phyloP scores from a whole-genome alignment of 2,888 invertebrate genomes.

The Seira musarum region DNA sequence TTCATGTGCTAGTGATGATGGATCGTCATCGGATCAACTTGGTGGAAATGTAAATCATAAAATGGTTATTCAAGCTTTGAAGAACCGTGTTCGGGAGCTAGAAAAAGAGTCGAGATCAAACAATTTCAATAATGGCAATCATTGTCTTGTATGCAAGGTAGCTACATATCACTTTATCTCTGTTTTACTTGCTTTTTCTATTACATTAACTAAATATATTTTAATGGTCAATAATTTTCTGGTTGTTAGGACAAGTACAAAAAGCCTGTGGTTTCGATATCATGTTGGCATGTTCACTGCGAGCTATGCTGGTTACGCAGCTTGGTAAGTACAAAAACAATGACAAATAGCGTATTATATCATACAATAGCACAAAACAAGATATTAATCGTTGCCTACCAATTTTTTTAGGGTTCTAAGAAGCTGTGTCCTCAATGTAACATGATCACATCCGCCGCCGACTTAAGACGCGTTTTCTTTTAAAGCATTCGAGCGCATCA shows the following conservation, averaged over 20 bases:
- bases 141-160: constrained; percentile 92
- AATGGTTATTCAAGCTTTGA: constrained; percentile 80
- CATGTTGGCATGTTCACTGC: constrained; percentile 98
- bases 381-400: constrained; percentile 14
- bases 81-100: constrained; percentile 83
- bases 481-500: constrained; percentile 73
- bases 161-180: constrained; percentile 69
- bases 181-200: not conserved
- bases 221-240: constrained; percentile 28
- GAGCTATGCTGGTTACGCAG: constrained; percentile 86
- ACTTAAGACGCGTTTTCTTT: constrained; percentile 91
- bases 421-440: constrained; percentile 96
- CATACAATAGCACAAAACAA: no score
- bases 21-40: constrained; percentile 50
- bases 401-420: constrained; percentile 81
- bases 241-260: constrained; percentile 81
- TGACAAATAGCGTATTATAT: no score
- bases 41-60: constrained; percentile 63
- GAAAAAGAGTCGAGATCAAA: constrained; percentile 77
- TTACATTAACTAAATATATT: constrained; percentile 25
- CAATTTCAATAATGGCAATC: constrained; percentile 71
- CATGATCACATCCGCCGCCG: constrained; percentile 90
- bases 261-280: constrained; percentile 92
- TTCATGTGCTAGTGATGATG: constrained; percentile 61
- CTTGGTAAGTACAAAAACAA: constrained; percentile 74